Conservation (phyloP, 2,888 invertebrate species). For the Apeira syringaria region DNA sequence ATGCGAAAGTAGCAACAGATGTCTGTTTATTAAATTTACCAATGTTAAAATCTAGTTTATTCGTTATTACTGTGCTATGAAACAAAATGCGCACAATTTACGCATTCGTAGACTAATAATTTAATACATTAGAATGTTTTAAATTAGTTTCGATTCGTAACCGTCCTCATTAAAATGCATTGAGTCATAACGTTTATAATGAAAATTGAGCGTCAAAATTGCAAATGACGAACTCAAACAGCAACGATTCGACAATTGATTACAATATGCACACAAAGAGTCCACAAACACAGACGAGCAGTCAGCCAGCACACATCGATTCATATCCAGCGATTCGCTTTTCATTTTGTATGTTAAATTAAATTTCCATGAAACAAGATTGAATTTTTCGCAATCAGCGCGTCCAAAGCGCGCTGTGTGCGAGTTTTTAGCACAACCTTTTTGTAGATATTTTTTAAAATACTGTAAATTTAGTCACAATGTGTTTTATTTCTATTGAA, state of each 20-base stretch:
- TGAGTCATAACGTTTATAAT: slow-evolving; percentile 23
- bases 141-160: slow-evolving; percentile 13
- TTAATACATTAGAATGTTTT: neutral
- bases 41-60: too few relatives aligned
- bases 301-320: slow-evolving; percentile 72
- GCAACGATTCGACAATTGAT: slow-evolving; percentile 79
- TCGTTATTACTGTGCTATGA: too few relatives aligned
- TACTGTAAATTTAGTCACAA: too few relatives aligned
- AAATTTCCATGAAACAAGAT: slow-evolving; percentile 83
- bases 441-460: slow-evolving; percentile 30
- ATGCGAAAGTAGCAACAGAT: neutral
- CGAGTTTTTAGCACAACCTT: slow-evolving; percentile 46
- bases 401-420: slow-evolving; percentile 53
- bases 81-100: too few relatives aligned
- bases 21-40: too few relatives aligned
- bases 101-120: too few relatives aligned
- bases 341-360: slow-evolving; percentile 83
- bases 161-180: slow-evolving; percentile 16
- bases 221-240: slow-evolving; percentile 76
- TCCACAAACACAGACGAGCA: slow-evolving; percentile 79
- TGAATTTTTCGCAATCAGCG: slow-evolving; percentile 83
- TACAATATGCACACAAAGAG: slow-evolving; percentile 78
- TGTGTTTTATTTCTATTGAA: too few relatives aligned
- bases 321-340: slow-evolving; percentile 78
- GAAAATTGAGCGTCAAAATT: slow-evolving; percentile 75